Evolutionary conservation across 2,113 vertebrate genomes (phyloP), one percentile per base, ranked within the genome.

Genomic region (Limnothrissa miodon): DNA sequence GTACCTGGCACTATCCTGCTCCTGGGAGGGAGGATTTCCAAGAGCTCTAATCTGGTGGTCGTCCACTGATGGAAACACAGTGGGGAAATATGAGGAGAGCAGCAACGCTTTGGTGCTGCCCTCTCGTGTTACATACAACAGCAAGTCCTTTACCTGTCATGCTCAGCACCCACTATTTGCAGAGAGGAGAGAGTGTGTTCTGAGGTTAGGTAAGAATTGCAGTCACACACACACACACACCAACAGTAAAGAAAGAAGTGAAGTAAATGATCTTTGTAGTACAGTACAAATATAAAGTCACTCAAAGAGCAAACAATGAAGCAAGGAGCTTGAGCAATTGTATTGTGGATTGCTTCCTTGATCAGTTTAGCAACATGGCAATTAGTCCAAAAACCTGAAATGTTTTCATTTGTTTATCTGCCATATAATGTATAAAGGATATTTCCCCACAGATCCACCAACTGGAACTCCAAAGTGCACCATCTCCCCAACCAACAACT

Each of bases 21-120:
- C 90, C 53, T 97, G 97, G 97, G 92, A 93, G 0, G 96, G 97
- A 4, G 96, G 97, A 4, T 56, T 87, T 0, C 96, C 96, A 0
- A 93, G 85, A 0, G 94, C 94, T 25, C 70, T 91, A 19, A 92
- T 97, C 82, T 93, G 90, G 92, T 99, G 97, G 97, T 84, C 89
- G 13, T 94, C 95, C 0, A 81, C 89, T 0, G 83, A 83, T 9
- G 93, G 93, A 17, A 91, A 82, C 0, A 48, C 85, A 0, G 56
- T 94, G 86, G 93, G 94, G 0, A 86, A 88, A 0, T 90, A 91
- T 0, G 84, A 93, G 0, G 86, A 93, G 79, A 96, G 92, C 0
- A 80, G 81, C 4, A 90, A 95, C 33, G 86, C 94, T 80, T 83
- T 96, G 79, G 92, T 96, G 59, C 91, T 97, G 53, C 93, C 88